Base-by-base conservation (phyloP, 2,113 vertebrate species). In the Pseudopipra pipra region DNA sequence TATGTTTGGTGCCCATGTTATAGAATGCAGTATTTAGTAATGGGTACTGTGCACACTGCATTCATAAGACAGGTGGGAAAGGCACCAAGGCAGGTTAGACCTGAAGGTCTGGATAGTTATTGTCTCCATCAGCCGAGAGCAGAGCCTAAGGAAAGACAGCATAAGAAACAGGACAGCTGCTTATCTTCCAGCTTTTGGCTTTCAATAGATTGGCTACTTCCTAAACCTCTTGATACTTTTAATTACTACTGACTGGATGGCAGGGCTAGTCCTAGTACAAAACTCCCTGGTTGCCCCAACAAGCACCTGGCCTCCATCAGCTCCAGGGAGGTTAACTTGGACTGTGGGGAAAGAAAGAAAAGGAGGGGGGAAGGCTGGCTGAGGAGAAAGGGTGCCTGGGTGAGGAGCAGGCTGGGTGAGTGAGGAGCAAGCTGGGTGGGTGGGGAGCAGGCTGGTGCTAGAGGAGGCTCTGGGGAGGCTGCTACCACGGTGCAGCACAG, bases 401-500 rank as follows among this genome's bases (percentile, higher is more conserved):
- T 39, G 63, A 67, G 41, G 20, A 67, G 11, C 0, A 59, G 25
- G 20, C 19, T 52, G 35, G 19, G 14, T 39, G 15, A 8, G 18
- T 37, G 33, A 49, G 44, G 10, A 46, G 4, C 6, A 75, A 47
- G 61, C 23, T 49, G 37, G 35, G 30, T 72, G 8, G 11, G 18
- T 4, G 9, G n/a, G 44, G 15, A 44, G 6, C 8, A 55, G 61
- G 20, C 8, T 24, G 74, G 54, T 2, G 24, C 30, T 18, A 23
- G 28, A 27, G 31, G 4, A 51, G 39, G 27, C 27, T 33, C 33
- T 30, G 49, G 30, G 27, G 12, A 13, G 41, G 56, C 15, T 0
- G 0, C n/a, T 30, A 54, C 47, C 24, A 6, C 0, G 0, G 56
- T 23, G 39, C 76, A 52, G 65, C 47, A 12, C 2, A 20, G 12